phyloP scores from a whole-genome alignment of 2,888 invertebrate species.

The Myathropa florea region DNA sequence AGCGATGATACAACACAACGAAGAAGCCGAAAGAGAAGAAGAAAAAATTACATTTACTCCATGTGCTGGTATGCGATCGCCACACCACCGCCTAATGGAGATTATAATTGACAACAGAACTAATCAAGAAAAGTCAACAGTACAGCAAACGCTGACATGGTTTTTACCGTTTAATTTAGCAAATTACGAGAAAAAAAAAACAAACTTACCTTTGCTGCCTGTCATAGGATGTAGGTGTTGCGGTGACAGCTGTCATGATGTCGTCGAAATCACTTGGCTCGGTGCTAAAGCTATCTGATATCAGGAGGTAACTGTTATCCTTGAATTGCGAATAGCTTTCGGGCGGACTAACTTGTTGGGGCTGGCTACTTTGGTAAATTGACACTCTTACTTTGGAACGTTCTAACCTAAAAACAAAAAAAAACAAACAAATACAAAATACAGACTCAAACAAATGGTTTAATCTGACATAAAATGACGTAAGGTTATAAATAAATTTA shows the following conservation, averaged over 20 bases:
- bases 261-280: constrained; percentile 78
- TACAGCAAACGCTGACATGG: not conserved
- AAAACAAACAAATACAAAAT: not conserved
- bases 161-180: not conserved
- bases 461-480: constrained; percentile 12
- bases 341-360: constrained; percentile 86
- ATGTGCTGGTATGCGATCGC: not conserved
- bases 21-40: constrained; percentile 18
- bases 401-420: constrained; percentile 85
- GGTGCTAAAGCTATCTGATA: constrained; percentile 76
- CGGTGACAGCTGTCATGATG: constrained; percentile 77
- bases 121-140: constrained; percentile 15
- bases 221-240: constrained; percentile 77
- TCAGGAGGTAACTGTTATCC: constrained; percentile 74
- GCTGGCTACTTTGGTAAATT: constrained; percentile 91
- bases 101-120: constrained; percentile 25
- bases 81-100: constrained; percentile 13
- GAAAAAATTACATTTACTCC: constrained; percentile 28
- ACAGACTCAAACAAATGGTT: not conserved
- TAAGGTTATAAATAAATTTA: not conserved
- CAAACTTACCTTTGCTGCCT: constrained; percentile 79
- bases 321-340: constrained; percentile 77
- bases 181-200: not conserved
- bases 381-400: constrained; percentile 90
- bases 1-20: constrained; percentile 52